Evolutionary conservation across 2,113 vertebrate genomes (phyloP).

Genomic region (Entelurus aequoreus): DNA sequence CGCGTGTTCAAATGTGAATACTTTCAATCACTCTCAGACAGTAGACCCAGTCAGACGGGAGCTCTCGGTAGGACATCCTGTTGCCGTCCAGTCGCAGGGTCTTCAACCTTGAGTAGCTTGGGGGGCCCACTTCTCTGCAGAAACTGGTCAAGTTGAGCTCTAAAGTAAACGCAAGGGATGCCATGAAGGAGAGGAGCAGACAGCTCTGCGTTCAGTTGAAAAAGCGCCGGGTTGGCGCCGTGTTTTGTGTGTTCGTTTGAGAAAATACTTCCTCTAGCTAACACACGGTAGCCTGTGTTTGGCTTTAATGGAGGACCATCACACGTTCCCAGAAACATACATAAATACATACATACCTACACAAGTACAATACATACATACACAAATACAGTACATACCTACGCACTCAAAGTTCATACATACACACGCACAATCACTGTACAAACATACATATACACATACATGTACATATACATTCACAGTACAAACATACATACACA

Average conservation of each 20-base stretch:
- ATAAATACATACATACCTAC: too few species aligned
- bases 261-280: slow-evolving; percentile 6
- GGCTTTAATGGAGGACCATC: slow-evolving; percentile 5
- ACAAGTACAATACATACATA: too few species aligned
- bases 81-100: slow-evolving; percentile 73
- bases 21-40: slow-evolving; percentile 67
- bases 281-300: slow-evolving; percentile 19
- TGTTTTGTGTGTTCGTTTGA: slow-evolving; percentile 16
- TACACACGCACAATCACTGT: too few species aligned
- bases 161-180: slow-evolving; percentile 17
- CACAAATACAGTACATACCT: too few species aligned
- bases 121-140: slow-evolving; percentile 64
- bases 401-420: too few species aligned
- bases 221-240: slow-evolving; percentile 13
- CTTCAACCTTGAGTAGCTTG: slow-evolving; percentile 68
- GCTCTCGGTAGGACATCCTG: slow-evolving; percentile 58
- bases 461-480: too few species aligned
- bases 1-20: slow-evolving; percentile 60
- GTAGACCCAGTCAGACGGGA: slow-evolving; percentile 69
- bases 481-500: too few species aligned
- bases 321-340: too few species aligned
- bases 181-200: neutral
- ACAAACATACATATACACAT: too few species aligned
- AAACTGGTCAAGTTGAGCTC: slow-evolving; percentile 73
- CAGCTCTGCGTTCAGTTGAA: neutral